Base-by-base conservation (phyloP, 2,113 vertebrate genomes). In the Pygoscelis antarcticus region DNA sequence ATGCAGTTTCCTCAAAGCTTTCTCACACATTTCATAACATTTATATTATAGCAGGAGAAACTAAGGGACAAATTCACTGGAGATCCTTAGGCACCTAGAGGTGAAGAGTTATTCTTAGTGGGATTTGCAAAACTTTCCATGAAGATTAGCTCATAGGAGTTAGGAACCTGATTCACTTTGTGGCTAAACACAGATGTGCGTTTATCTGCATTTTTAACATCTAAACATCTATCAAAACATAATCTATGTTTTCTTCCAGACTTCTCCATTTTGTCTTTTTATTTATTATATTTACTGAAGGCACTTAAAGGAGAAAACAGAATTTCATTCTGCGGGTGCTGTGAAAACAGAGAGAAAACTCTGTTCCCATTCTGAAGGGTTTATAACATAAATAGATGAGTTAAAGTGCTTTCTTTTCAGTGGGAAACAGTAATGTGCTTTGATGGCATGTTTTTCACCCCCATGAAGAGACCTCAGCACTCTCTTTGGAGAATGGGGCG, bases 371-470 rank as follows among this genome's bases (percentile, higher is more conserved):
- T 69, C 55, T 62, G 62, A 49, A 40, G 58, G 44, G 58, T 32
- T 90, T 70, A 5, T 30, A 62, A 18, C 17, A 10, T 2, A 19
- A 32, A 10, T 2, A 20, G 61, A 25, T 29, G 72, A 26, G 76
- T 26, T 77, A 2, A 54, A 81, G n/a, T 40, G 25, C 18, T 25
- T 54, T 44, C 19, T 96, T 91, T 95, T 88, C 96, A 76, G 80
- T 64, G 88, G 96, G 87, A 85, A 47, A 30, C 7, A 22, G 22
- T 7, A 3, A 46, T 61, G 94, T 89, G 66, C 84, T 92, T 79
- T 79, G 62, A 9, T 70, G 90, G 74, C 72, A 11, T 46, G 70
- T 42, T 95, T 80, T 52, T 62, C 62, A 55, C 30, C 40, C 42
- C 40, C 58, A 9, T 22, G 6, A 65, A 55, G 20, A 62, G 83